Evolutionary conservation across 1,140 invertebrate species (phyloP).

Genomic region (Physella acuta): DNA sequence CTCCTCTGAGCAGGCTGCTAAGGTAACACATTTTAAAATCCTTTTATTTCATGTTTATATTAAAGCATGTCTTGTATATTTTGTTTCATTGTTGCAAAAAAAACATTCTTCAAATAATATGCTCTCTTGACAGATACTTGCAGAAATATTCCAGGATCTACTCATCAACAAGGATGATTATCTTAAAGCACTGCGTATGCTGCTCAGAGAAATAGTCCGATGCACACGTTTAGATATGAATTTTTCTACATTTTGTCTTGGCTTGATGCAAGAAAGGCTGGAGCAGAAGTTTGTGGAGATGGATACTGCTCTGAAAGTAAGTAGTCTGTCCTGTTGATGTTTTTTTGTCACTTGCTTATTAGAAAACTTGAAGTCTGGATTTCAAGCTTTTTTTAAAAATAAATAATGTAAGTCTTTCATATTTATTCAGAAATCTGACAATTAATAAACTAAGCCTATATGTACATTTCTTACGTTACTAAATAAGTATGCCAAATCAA

Average conservation of each 20-base stretch:
- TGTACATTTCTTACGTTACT: too few species aligned
- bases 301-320: constrained; percentile 54
- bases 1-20: constrained; percentile 55
- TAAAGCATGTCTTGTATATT: not conserved
- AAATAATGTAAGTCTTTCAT: too few species aligned
- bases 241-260: constrained; percentile 71
- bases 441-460: too few species aligned
- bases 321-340: too few species aligned
- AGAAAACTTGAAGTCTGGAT: too few species aligned
- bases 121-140: constrained; percentile 70
- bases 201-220: constrained; percentile 86
- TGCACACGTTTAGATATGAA: constrained; percentile 79
- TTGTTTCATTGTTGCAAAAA: not conserved
- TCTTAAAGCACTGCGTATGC: constrained; percentile 76
- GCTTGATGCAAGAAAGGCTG: constrained; percentile 69
- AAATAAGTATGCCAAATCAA: too few species aligned
- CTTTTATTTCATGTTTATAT: not conserved
- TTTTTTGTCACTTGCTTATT: too few species aligned
- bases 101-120: not conserved
- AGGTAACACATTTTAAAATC: constrained; percentile 38
- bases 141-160: constrained; percentile 74
- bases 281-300: constrained; percentile 56
- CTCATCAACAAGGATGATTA: constrained; percentile 88
- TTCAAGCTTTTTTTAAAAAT: too few species aligned
- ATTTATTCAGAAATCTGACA: too few species aligned